Evolutionary conservation across 2,113 vertebrate genomes (phyloP).

Genomic region (Progne subis): DNA sequence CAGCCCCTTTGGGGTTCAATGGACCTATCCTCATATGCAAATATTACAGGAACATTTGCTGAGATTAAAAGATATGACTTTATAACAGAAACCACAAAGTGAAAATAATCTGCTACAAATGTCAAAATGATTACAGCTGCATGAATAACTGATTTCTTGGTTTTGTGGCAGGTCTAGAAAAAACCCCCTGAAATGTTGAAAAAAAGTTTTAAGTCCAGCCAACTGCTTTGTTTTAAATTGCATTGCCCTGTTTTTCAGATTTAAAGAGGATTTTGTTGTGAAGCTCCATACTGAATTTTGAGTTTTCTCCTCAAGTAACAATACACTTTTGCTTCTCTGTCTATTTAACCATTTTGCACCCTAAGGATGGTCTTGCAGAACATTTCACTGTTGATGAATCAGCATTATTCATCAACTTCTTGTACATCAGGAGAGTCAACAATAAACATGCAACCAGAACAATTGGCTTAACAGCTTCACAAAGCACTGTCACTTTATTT

Average conservation of each 20-base stretch:
- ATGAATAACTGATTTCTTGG: background rate
- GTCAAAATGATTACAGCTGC: background rate
- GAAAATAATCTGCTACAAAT: background rate
- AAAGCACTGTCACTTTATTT: background rate
- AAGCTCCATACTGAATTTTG: background rate
- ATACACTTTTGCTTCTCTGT: background rate
- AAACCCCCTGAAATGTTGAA: background rate
- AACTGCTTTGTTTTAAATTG: background rate
- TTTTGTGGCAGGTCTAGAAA: background rate
- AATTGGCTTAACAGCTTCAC: background rate
- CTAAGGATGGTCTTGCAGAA: background rate
- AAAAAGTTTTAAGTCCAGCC: background rate
- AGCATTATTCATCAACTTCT: background rate
- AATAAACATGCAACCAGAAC: background rate
- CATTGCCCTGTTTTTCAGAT: background rate
- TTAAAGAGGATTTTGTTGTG: background rate
- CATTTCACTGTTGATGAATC: background rate
- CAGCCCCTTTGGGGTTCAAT: background rate
- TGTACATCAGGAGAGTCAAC: background rate
- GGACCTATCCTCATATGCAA: background rate
- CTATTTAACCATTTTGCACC: background rate
- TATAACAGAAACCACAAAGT: background rate
- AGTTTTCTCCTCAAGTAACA: background rate
- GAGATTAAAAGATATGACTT: background rate
- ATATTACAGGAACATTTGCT: background rate